Conservation (phyloP, 1,140 invertebrate genomes). For the Drosophila simulans region DNA sequence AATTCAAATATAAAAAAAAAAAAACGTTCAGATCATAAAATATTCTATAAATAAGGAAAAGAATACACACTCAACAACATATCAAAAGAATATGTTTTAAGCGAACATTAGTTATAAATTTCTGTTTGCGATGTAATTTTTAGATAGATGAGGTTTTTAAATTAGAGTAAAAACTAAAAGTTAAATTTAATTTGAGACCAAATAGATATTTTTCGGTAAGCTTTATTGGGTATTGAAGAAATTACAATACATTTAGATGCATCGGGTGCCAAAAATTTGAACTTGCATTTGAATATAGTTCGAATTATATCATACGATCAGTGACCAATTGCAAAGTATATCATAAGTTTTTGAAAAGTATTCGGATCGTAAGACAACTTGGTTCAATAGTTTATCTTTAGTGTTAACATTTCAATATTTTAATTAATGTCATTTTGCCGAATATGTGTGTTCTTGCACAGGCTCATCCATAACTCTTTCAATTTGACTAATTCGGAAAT, state of each 20-base stretch:
- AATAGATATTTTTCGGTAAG: background rate
- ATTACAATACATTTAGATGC: conserved; percentile 13
- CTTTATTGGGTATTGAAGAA: conserved; percentile 15
- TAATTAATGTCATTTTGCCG: conserved; percentile 3
- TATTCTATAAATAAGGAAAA: background rate
- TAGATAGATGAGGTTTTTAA: too few relatives aligned
- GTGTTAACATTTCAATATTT: conserved; percentile 9
- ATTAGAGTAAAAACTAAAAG: background rate
- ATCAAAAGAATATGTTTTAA: background rate
- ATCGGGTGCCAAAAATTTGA: conserved; percentile 9
- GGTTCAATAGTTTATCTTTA: conserved; percentile 1
- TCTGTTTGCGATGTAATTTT: background rate
- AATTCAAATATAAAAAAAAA: too few relatives aligned
- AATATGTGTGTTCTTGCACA: background rate
- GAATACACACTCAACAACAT: background rate
- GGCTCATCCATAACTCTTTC: conserved; percentile 4
- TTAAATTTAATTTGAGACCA: background rate
- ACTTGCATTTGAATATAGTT: conserved; percentile 3
- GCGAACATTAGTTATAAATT: background rate
- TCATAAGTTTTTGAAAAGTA: conserved; percentile 2
- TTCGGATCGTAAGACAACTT: background rate
- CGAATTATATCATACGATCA: conserved; percentile 1
- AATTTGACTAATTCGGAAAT: conserved; percentile 11
- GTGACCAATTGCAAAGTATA: background rate
- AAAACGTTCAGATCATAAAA: background rate